Conservation (phyloP, 2,113 vertebrate species). For the Oriolus oriolus region DNA sequence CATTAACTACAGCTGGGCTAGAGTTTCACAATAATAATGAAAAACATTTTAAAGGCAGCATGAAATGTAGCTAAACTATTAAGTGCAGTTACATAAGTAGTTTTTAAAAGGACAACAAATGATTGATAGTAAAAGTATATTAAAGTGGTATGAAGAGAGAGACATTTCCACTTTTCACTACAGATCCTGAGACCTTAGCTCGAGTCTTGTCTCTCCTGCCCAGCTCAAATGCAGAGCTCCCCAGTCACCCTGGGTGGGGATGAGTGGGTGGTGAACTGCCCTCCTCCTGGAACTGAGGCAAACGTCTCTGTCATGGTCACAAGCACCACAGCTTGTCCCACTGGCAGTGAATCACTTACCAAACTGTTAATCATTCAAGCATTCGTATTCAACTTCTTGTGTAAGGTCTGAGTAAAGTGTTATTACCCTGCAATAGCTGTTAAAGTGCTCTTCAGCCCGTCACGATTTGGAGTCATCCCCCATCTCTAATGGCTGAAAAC, state of each 20-base stretch:
- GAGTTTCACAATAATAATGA: conserved; percentile 40
- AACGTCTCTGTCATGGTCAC: background rate
- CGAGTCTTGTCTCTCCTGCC: background rate
- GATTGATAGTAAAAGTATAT: background rate
- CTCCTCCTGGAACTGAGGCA: background rate
- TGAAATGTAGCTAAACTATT: conserved; percentile 1
- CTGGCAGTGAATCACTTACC: background rate
- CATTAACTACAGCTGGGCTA: conserved; percentile 20
- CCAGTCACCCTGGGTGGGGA: background rate
- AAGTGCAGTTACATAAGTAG: background rate
- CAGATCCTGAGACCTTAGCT: background rate
- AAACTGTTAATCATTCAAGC: background rate
- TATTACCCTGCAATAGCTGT: background rate
- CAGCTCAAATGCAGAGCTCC: background rate
- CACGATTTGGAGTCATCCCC: background rate
- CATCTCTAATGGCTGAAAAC: background rate
- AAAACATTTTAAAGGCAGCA: conserved; percentile 26
- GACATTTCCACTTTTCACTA: background rate
- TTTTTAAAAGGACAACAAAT: conserved; percentile 17
- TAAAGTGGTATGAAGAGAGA: background rate
- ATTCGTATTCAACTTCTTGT: background rate
- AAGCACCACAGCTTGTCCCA: background rate
- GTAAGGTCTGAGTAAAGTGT: background rate
- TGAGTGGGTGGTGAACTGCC: background rate
- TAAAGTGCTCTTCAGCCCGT: background rate